Conservation (phyloP, 1,140 invertebrate species). For the Mya arenaria region DNA sequence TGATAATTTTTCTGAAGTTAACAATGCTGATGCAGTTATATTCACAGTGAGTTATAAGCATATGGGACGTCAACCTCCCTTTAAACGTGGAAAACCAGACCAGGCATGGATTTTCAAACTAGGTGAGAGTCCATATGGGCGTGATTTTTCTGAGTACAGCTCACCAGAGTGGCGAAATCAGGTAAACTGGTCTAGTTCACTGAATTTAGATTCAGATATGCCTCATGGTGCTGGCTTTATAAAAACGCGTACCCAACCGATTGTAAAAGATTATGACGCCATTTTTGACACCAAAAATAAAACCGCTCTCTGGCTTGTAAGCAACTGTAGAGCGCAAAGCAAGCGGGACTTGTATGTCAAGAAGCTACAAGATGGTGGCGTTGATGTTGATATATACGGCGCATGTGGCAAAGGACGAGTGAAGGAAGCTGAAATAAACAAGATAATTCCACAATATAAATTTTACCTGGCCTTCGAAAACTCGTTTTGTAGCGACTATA, state of each 20-base stretch:
- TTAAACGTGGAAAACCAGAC: neutral
- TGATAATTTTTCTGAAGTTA: too few species aligned
- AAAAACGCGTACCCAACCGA: neutral
- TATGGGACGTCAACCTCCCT: too few species aligned
- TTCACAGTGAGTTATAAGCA: too few species aligned
- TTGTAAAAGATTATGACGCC: neutral
- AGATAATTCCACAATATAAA: neutral
- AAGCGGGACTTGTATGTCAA: neutral
- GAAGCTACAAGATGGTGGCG: neutral
- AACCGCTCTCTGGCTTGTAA: slow-evolving; percentile 29
- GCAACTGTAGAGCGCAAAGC: slow-evolving; percentile 21
- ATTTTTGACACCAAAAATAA: slow-evolving; percentile 19
- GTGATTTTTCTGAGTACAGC: neutral
- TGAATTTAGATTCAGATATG: slow-evolving; percentile 12
- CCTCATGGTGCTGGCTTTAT: neutral
- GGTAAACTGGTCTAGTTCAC: slow-evolving; percentile 32
- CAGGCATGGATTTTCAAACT: slow-evolving; percentile 22
- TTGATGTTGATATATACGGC: slow-evolving; percentile 1
- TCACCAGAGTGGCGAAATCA: neutral
- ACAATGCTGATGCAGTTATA: too few species aligned
- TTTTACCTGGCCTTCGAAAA: slow-evolving; percentile 12
- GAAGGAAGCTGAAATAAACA: neutral
- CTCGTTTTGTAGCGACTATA: neutral
- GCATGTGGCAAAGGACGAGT: neutral
- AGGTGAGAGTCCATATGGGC: neutral